Evolutionary conservation across 1,140 invertebrate genomes (phyloP).

Genomic region (Latrodectus geometricus): DNA sequence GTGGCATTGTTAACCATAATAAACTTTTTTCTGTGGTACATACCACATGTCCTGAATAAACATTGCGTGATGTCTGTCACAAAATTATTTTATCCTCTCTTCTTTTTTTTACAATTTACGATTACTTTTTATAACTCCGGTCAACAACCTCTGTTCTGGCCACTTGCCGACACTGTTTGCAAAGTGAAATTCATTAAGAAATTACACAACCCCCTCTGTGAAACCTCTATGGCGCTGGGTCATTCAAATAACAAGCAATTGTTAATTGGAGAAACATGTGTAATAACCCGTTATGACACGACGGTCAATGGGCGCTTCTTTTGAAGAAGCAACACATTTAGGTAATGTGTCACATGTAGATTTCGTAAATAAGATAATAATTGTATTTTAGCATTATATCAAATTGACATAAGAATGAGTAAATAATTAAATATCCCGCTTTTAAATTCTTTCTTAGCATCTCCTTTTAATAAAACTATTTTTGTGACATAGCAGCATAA

Average conservation of each 20-base stretch:
- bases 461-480: no score
- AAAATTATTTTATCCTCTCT: constrained; percentile 4
- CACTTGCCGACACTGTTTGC: background rate
- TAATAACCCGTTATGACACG: background rate
- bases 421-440: no score
- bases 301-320: background rate
- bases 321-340: background rate
- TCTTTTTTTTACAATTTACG: background rate
- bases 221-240: background rate
- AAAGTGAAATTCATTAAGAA: background rate
- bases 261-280: background rate
- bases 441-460: no score
- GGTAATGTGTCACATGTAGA: background rate
- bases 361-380: background rate
- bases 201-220: background rate
- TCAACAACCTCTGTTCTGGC: constrained; percentile 8
- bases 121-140: constrained; percentile 12
- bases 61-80: constrained; percentile 28
- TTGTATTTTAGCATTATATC: no score
- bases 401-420: no score
- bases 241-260: background rate
- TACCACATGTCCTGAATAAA: constrained; percentile 29
- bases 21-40: constrained; percentile 22
- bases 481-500: no score
- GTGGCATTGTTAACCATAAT: constrained; percentile 7